Conservation (phyloP, 2,888 invertebrate genomes). For the Synanthedon formicaeformis region DNA sequence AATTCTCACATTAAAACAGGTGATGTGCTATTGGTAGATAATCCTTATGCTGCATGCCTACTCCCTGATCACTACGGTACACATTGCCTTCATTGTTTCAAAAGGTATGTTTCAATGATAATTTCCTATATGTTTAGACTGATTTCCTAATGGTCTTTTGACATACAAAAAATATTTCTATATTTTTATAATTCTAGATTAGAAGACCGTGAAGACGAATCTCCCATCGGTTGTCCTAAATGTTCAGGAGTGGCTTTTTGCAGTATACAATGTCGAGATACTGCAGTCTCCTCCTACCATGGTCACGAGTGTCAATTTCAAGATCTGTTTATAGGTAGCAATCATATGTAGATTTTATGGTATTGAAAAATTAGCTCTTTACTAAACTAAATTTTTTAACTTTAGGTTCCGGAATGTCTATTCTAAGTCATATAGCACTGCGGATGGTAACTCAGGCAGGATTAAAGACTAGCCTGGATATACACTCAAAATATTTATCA, state of each 20-base stretch:
- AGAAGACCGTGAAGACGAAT: constrained; percentile 38
- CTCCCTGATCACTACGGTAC: constrained; percentile 80
- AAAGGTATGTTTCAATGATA: constrained; percentile 58
- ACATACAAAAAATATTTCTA: too few relatives aligned
- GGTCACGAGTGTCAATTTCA: constrained; percentile 80
- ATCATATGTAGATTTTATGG: background rate
- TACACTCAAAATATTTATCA: constrained; percentile 50
- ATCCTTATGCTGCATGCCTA: constrained; percentile 80
- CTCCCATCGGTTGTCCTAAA: constrained; percentile 77
- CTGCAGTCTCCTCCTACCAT: constrained; percentile 77
- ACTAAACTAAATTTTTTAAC: constrained; percentile 3
- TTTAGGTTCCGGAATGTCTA: constrained; percentile 82
- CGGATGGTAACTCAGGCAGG: constrained; percentile 81
- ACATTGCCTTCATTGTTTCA: constrained; percentile 85
- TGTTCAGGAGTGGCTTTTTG: constrained; percentile 87
- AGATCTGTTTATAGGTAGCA: constrained; percentile 77
- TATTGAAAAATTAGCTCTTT: background rate
- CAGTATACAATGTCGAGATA: constrained; percentile 72
- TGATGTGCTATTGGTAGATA: constrained; percentile 78
- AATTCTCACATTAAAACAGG: constrained; percentile 73
- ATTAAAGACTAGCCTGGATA: constrained; percentile 52
- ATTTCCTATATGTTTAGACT: too few relatives aligned
- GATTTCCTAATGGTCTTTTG: too few relatives aligned
- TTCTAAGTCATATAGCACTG: constrained; percentile 80
- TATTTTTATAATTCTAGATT: constrained; percentile 20